These are phyloP conservation scores for Formica selysi DNA, from an alignment of 1,140 invertebrate species.

Conservation along the genomic window DNA sequence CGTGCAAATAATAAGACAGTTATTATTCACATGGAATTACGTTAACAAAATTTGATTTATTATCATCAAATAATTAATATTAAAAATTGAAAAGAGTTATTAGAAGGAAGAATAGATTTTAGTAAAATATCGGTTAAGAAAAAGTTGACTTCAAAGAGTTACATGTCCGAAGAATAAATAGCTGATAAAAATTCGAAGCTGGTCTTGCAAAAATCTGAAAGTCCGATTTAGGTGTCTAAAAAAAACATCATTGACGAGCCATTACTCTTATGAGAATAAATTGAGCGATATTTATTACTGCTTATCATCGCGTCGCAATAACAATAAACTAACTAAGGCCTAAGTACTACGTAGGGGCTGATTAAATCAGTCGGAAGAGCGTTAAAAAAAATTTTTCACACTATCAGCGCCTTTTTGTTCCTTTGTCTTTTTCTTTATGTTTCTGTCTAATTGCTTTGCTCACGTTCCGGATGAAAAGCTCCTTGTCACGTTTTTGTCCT, in stretches of 20 bases:
- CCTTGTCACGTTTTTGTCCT: conserved; percentile 66
- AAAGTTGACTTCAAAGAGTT: not conserved
- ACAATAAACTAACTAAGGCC: not conserved
- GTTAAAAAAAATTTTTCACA: conserved; percentile 77
- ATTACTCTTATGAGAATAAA: not conserved
- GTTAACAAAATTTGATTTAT: not conserved
- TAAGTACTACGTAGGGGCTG: conserved; percentile 63
- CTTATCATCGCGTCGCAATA: conserved; percentile 18
- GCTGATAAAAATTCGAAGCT: not conserved
- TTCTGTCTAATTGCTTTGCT: conserved; percentile 75
- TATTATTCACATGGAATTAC: not conserved
- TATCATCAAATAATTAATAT: not conserved
- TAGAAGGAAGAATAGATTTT: not conserved
- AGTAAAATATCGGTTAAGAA: not conserved
- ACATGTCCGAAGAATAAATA: not conserved
- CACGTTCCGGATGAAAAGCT: conserved; percentile 40
- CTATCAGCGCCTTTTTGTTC: conserved; percentile 57
- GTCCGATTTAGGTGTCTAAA: not conserved
- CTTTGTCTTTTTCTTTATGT: conserved; percentile 62
- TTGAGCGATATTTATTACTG: conserved; percentile 8
- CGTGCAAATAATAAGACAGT: not conserved
- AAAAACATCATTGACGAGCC: not conserved
- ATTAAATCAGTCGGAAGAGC: conserved; percentile 74
- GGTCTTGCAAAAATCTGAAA: not conserved
- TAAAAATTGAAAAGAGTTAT: not conserved